A percentile compares a stretch with the other conserved stretches of the same genome.
These are phyloP conservation scores for Portunus trituberculatus DNA, from an alignment of 1,140 invertebrate species.

Conservation along the genomic window DNA sequence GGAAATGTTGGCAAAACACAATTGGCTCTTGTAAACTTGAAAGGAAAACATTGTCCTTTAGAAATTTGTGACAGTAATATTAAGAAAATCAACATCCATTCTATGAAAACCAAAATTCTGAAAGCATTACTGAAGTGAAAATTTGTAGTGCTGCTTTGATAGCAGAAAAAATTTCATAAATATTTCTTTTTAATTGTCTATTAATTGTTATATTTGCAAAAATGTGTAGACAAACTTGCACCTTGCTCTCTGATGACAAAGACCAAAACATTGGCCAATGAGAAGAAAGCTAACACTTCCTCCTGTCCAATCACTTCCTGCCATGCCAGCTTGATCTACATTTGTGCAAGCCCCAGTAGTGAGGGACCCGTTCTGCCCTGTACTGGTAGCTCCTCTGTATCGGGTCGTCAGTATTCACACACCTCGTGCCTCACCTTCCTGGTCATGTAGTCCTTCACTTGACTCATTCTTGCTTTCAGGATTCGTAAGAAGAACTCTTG, in stretches of 20 bases:
- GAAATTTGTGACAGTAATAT: too few species aligned
- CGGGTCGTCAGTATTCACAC: neutral
- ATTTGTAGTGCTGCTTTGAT: too few species aligned
- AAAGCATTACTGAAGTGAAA: too few species aligned
- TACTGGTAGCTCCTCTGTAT: slow-evolving; percentile 11
- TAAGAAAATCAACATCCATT: too few species aligned
- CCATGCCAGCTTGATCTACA: slow-evolving; percentile 55
- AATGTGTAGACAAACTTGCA: too few species aligned
- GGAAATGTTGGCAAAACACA: slow-evolving; percentile 30
- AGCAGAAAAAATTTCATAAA: too few species aligned
- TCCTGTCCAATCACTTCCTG: neutral
- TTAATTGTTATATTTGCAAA: too few species aligned
- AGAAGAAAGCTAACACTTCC: neutral
- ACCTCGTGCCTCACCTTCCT: neutral
- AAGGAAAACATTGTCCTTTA: too few species aligned
- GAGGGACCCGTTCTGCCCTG: neutral
- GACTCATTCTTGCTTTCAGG: slow-evolving; percentile 46
- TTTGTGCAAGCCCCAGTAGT: slow-evolving; percentile 19
- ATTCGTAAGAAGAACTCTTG: slow-evolving; percentile 20
- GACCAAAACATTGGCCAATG: neutral
- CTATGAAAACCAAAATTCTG: too few species aligned
- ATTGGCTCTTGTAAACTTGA: too few species aligned
- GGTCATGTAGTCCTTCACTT: slow-evolving; percentile 32
- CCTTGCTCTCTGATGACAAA: too few species aligned
- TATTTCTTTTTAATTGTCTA: too few species aligned